phyloP scores from a whole-genome alignment of 2,888 invertebrate genomes.

The Heliothis peltigera region DNA sequence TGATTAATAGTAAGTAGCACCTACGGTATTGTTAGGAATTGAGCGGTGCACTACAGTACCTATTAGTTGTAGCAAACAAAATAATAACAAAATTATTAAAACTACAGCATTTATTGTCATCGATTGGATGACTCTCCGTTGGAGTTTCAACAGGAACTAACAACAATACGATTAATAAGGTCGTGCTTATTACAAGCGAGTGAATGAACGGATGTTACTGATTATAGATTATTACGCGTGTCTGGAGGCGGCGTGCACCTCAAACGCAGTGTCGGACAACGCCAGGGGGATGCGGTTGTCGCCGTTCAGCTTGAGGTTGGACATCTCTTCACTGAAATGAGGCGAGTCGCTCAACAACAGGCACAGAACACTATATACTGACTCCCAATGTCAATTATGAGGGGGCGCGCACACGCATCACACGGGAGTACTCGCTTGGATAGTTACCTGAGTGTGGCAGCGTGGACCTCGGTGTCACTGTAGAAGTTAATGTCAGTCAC shows the following conservation, averaged over 20 bases:
- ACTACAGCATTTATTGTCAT: slow-evolving; percentile 30
- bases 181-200: slow-evolving; percentile 70
- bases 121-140: slow-evolving; percentile 26
- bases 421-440: slow-evolving; percentile 2
- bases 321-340: slow-evolving; percentile 89
- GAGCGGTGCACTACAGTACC: slow-evolving; percentile 39
- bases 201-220: slow-evolving; percentile 66
- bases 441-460: slow-evolving; percentile 89
- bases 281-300: slow-evolving; percentile 88
- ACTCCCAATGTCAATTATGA: slow-evolving; percentile 18
- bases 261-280: slow-evolving; percentile 88
- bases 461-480: slow-evolving; percentile 97
- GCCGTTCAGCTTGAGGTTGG: slow-evolving; percentile 86
- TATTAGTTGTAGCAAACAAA: slow-evolving; percentile 27
- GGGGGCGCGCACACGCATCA: slow-evolving; percentile 15
- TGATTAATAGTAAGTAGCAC: slow-evolving; percentile 23
- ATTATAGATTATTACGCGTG: slow-evolving; percentile 83
- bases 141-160: slow-evolving; percentile 18
- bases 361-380: slow-evolving; percentile 28
- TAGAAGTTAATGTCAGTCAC: slow-evolving; percentile 92
- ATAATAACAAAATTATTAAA: slow-evolving; percentile 40
- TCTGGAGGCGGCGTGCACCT: slow-evolving; percentile 88
- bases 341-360: slow-evolving; percentile 65
- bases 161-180: slow-evolving; percentile 49
- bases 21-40: slow-evolving; percentile 30